Conservation (phyloP, 2,113 vertebrate genomes). For the Rallus limicola region DNA sequence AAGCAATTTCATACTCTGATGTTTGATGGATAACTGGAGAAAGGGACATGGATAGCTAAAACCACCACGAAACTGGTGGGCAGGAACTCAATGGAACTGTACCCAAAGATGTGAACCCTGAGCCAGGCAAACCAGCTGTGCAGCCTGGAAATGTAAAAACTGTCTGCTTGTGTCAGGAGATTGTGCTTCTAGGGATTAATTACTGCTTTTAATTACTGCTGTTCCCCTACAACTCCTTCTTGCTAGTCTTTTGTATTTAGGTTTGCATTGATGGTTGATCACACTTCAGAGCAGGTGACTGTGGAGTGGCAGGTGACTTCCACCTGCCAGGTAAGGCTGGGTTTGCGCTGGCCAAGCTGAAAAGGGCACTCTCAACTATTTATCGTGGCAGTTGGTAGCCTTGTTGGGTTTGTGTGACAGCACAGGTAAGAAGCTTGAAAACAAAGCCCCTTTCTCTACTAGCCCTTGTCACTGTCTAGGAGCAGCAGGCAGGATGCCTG, state of each 20-base stretch:
- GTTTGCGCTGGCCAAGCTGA: not conserved
- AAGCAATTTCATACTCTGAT: not conserved
- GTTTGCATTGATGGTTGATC: conserved; percentile 22
- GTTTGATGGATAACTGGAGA: not conserved
- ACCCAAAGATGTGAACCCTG: not conserved
- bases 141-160: conserved; percentile 24
- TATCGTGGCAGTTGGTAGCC: not conserved
- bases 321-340: not conserved
- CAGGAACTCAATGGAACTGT: not conserved
- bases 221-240: not conserved
- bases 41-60: not conserved
- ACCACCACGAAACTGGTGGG: not conserved
- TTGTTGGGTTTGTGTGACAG: not conserved
- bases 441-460: not conserved
- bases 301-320: not conserved
- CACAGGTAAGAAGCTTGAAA: not conserved
- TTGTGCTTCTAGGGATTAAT: conserved; percentile 54
- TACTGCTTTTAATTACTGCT: conserved; percentile 50
- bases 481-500: not conserved
- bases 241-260: not conserved
- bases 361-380: not conserved
- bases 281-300: not conserved
- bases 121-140: conserved; percentile 35
- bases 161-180: conserved; percentile 30
- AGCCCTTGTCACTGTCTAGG: not conserved